phyloP scores from a whole-genome alignment of 2,888 invertebrate species.

The Cephus nigrinus region DNA sequence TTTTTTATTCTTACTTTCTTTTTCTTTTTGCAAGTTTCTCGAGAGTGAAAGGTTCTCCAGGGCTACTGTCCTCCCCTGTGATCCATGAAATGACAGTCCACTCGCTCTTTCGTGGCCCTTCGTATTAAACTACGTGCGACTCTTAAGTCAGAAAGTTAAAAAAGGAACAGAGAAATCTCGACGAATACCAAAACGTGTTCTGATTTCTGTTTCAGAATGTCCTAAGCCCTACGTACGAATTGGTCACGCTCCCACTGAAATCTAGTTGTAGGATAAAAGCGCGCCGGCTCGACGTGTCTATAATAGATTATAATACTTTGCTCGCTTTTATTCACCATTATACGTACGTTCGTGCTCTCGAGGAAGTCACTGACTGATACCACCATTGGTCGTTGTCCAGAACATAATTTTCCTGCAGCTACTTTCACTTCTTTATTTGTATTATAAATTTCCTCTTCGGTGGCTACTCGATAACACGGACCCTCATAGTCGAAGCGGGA shows the following conservation, averaged over 20 bases:
- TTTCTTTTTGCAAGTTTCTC: not conserved
- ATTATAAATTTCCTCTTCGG: not conserved
- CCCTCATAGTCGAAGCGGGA: not conserved
- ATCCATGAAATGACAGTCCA: not conserved
- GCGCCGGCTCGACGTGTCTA: not conserved
- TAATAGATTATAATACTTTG: not conserved
- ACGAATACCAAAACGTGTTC: constrained; percentile 60
- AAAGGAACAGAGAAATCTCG: constrained; percentile 41
- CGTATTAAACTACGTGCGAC: constrained; percentile 20
- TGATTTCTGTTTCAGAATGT: constrained; percentile 67
- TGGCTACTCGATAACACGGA: not conserved
- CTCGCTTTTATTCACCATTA: not conserved
- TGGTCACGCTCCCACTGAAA: constrained; percentile 45
- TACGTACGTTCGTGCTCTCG: not conserved
- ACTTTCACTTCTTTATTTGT: not conserved
- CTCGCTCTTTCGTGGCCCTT: not conserved
- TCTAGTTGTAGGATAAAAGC: not conserved
- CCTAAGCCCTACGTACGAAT: constrained; percentile 56
- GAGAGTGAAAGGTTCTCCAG: not conserved
- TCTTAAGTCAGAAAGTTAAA: constrained; percentile 22
- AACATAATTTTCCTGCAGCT: not conserved
- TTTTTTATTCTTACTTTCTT: not conserved
- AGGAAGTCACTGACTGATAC: not conserved
- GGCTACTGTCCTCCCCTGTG: not conserved
- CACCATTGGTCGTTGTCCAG: not conserved